Base-by-base conservation (phyloP, 2,888 invertebrate genomes). In the Andrena dorsata region DNA sequence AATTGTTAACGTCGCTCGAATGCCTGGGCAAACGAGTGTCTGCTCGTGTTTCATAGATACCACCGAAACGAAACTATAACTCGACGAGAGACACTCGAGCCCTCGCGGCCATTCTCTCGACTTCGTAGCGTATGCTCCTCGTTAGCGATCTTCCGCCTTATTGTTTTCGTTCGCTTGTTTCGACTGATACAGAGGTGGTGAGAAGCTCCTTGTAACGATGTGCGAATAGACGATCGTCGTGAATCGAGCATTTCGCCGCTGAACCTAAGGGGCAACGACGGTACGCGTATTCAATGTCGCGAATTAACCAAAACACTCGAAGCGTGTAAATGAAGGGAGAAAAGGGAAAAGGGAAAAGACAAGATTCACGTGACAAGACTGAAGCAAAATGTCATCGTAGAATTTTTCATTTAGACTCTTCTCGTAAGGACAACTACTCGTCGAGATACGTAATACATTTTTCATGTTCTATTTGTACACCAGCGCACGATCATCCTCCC, bases 21-120 rank as follows among this genome's bases (percentile, higher is more conserved):
- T 26, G 68, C 61, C 47, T 13, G 35, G 35, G 47, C 65, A 32
- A 5, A 32, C 10, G 30, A 23, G 8, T 63, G 35, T 58, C 30
- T 53, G 60, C 61, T 71, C 81, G 65, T 75, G 77, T 86, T 86
- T 84, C 74, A 41, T 16, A 66, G 81, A 73, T 23, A 68, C 81
- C 63, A 64, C 76, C 32, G 32, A 23, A 41, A 73, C 47, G 77
- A 84, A 78, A 73, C 64, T 76, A 72, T 35, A 68, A 49, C 69
- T 41, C 71, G 28, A 72, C 47, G 63, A 71, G 53, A 64, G 53
- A 77, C 32, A 51, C 58, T 63, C 60, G 64, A 77, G 76, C n/a
- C n/a, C 71, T 79, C 63, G 53, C 75, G 79, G 64, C 71, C 63
- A 70, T 28, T 32, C 51, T 41, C 83, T 76, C 41, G 56, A 58